Percentiles rank a stretch among this genome's conserved stretches.
Evolutionary conservation across 53 echinoderm and acorn worm genomes (phyloP).

Genomic region (Holothuria scabra): DNA sequence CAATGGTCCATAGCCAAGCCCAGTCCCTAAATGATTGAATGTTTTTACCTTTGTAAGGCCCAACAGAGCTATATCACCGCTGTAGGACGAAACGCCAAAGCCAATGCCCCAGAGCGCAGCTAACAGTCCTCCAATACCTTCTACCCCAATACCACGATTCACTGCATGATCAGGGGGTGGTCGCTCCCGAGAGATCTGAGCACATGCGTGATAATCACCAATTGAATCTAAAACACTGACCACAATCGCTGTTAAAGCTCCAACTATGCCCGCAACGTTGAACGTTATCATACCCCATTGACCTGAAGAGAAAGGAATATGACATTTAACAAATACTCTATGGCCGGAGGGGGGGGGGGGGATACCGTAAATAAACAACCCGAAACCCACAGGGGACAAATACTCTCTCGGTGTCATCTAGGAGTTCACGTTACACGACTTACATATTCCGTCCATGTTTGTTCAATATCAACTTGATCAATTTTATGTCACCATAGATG

Average conservation of each 20-base stretch:
- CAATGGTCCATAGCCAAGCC: no score
- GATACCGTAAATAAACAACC: no score
- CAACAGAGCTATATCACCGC: conserved; percentile 59
- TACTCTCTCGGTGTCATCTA: no score
- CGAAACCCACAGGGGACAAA: no score
- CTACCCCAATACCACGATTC: conserved; percentile 62
- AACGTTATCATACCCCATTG: conserved; percentile 85
- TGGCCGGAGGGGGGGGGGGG: no score
- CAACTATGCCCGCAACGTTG: conserved; percentile 74
- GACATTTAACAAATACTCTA: no score
- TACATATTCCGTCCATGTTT: no score
- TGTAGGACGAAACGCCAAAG: conserved; percentile 66
- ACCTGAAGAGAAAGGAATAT: no score
- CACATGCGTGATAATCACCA: conserved; percentile 96
- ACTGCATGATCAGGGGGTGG: conserved; percentile 91
- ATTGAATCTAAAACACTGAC: conserved; percentile 88
- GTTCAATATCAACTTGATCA: no score
- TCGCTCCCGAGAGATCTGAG: conserved; percentile 79
- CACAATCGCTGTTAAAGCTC: conserved; percentile 82
- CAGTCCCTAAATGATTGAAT: no score
- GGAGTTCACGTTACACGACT: no score
- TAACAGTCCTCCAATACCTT: conserved; percentile 57
- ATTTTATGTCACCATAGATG: no score
- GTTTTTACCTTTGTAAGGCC: conserved; percentile 64
- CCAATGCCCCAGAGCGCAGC: conserved; percentile 61